Evolutionary conservation across 2,888 invertebrate genomes (phyloP).

Genomic region (Mimas tiliae): DNA sequence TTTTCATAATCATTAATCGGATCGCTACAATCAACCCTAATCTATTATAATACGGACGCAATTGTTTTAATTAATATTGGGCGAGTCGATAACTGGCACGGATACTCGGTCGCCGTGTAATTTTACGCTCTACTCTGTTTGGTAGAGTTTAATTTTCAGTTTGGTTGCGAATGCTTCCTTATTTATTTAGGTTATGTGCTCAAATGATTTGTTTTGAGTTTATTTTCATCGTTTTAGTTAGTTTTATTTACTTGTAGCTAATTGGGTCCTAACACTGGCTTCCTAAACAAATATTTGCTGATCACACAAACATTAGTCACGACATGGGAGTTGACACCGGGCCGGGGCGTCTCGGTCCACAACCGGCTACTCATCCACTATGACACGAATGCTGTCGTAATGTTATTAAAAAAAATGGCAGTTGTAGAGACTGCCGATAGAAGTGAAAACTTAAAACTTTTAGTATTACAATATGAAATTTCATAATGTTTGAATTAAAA

Average conservation of each 20-base stretch:
- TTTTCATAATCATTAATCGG: constrained; percentile 10
- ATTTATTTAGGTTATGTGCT: not conserved
- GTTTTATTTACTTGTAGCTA: not conserved
- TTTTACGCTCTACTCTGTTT: not conserved
- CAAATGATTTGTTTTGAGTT: not conserved
- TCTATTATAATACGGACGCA: constrained; percentile 18
- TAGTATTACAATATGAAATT: too few species aligned
- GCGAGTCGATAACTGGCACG: not conserved
- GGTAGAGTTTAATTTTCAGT: not conserved
- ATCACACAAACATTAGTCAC: too few species aligned
- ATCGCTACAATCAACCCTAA: constrained; percentile 6
- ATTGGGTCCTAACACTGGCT: too few species aligned
- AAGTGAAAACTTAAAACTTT: too few species aligned
- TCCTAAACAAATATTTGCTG: too few species aligned
- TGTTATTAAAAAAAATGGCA: too few species aligned
- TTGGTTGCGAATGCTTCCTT: not conserved
- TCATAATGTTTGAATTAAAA: too few species aligned
- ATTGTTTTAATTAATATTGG: constrained; percentile 13
- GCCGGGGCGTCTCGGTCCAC: too few species aligned
- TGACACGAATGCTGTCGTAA: too few species aligned
- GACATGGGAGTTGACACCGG: too few species aligned
- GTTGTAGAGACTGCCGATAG: too few species aligned
- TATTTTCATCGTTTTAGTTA: not conserved
- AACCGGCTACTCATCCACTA: too few species aligned
- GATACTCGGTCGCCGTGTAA: not conserved